Evolutionary conservation across 2,888 invertebrate species (phyloP).

Genomic region (Bruchidius siliquastri): DNA sequence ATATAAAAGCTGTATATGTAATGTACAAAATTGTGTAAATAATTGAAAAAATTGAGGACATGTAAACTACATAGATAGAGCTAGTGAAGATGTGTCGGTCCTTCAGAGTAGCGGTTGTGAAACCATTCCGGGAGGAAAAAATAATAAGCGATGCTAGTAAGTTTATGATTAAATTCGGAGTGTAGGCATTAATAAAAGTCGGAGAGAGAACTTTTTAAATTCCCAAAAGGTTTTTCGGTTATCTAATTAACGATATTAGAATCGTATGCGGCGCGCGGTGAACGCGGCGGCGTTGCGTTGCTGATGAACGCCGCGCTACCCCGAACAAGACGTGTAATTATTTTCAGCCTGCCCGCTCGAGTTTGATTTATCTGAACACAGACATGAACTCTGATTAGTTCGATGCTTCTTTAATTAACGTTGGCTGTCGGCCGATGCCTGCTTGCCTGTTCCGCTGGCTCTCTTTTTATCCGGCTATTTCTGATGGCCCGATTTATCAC

Average conservation of each 20-base stretch:
- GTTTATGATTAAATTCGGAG: slow-evolving; percentile 26
- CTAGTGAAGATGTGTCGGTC: no score
- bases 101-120: no score
- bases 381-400: slow-evolving; percentile 50
- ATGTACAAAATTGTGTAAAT: no score
- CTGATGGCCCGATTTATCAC: slow-evolving; percentile 41
- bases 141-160: not conserved
- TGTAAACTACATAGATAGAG: no score
- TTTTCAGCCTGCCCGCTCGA: slow-evolving; percentile 46
- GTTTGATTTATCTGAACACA: slow-evolving; percentile 50
- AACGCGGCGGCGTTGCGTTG: not conserved
- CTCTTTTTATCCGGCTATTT: slow-evolving; percentile 29
- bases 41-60: no score
- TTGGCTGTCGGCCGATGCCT: slow-evolving; percentile 39
- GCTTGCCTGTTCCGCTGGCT: slow-evolving; percentile 13
- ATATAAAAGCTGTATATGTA: no score
- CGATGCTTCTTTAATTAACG: slow-evolving; percentile 51
- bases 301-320: slow-evolving; percentile 48
- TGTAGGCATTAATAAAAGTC: slow-evolving; percentile 30
- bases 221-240: slow-evolving; percentile 43
- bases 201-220: slow-evolving; percentile 33
- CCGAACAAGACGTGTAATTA: slow-evolving; percentile 50
- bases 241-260: slow-evolving; percentile 50
- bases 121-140: no score
- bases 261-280: slow-evolving; percentile 44